Base-by-base conservation (phyloP, 2,888 invertebrate genomes). In the Tryphoninae sp. region DNA sequence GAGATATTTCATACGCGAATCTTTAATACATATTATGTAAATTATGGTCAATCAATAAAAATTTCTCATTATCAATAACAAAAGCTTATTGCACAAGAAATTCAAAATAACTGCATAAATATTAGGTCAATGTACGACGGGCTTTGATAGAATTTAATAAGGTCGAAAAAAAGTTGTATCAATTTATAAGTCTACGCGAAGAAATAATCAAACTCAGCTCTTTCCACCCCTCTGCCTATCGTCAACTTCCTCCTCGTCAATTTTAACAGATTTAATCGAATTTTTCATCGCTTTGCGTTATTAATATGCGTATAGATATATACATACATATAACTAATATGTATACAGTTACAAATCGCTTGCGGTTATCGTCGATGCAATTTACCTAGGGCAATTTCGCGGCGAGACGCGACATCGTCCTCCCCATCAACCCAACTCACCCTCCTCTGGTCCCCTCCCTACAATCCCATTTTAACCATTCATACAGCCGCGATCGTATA, bases 301-400 rank as follows among this genome's bases (percentile, higher is more conserved):
- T 75, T 78, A 61, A 73, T 77, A 78, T 68, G 45, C 58, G 61
- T 61, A 61, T 59, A 59, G 19, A 19, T 61, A 26, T 61, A 26
- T 62, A 62, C 16, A 51, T 67, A 67, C 51, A 67, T 42, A 49
- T 49, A 67, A 22, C 19, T 42, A 58, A 45, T 19, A 22, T 42
- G 45, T 59, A 59, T 42, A n/a, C 2, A 51, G 62, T 58, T 65
- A 45, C 49, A 78, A 68, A 79, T 76, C 72, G 72, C 49, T 78
- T 68, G 81, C 68, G 82, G 82, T 82, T 82, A 82, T 82, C 82
- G 75, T 19, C 59, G 59, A 72, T 75, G 71, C 68, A 82, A 79
- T 82, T 75, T 79, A 62, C 75, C 49, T 49, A 58, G 72, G 76
- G 82, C 62, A 82, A 79, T 79, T 82, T 64, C 72, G 78, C 59